Base-by-base conservation (phyloP, 2,797 vertebrate genomes). In the Taenioides sp. region DNA sequence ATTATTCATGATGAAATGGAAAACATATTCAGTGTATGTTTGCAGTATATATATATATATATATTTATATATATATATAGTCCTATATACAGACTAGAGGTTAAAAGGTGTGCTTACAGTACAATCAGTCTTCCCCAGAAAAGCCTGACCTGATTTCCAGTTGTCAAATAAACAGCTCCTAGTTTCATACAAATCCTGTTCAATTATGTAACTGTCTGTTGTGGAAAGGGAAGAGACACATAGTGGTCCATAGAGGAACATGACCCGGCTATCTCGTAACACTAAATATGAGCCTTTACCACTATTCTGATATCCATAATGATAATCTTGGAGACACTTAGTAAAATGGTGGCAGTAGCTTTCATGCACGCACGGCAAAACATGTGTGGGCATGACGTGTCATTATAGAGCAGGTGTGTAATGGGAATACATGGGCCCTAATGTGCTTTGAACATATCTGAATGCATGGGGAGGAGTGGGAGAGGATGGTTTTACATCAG, bases 151-250 rank as follows among this genome's bases (percentile, higher is more conserved):
- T 89, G 84, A 66, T 89, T 92, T 88, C 68, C 25, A 82, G 80
- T 86, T 88, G 81, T 87, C 88, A 83, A 72, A 81, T 83, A 91
- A 90, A 91, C 90, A 92, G 73, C 79, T 78, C 7, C 28, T 81
- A 83, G 76, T 72, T 65, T 80, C 78, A 80, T 77, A 79, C 66
- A 75, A 67, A 75, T 79, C 71, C 74, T 75, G 70, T 79, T 75
- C 55, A 65, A 72, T 93, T 91, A 90, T 79, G 80, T 88, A 92
- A 92, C 62, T 65, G 73, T 7, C 67, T 80, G 78, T 89, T 88
- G 83, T 84, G 78, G 86, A 85, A 87, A 63, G 66, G 75, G 77
- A 81, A 75, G 75, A 67, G 83, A 73, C 79, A 69, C 66, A 43
- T 37, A 10, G 9, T 37, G 34, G 74, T 57, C 64, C 71, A 63